A percentile compares a stretch with the other conserved stretches of the same genome.
Conservation (phyloP, 2,113 vertebrate species). For the Tupaia chinensis region DNA sequence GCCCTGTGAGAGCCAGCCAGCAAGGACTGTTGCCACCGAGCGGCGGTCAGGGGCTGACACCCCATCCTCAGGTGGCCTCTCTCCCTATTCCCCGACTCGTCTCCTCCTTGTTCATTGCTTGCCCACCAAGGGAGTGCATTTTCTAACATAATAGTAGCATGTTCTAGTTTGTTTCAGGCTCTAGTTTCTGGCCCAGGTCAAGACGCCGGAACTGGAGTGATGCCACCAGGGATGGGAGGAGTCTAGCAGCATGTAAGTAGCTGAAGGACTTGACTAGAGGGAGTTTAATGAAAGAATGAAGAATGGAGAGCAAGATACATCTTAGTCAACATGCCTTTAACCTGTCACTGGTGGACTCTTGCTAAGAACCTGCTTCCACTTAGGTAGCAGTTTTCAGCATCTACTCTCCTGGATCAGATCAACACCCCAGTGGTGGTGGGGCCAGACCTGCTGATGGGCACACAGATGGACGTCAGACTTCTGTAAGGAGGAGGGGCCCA, state of each 20-base stretch:
- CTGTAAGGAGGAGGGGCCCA: background rate
- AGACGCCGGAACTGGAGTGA: background rate
- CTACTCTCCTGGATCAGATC: background rate
- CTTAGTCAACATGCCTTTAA: background rate
- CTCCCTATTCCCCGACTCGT: background rate
- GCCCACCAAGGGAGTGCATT: background rate
- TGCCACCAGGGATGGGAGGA: background rate
- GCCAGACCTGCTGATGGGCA: background rate
- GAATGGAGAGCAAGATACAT: background rate
- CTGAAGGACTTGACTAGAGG: background rate
- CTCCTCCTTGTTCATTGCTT: background rate
- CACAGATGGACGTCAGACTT: background rate
- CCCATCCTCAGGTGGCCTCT: background rate
- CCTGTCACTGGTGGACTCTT: background rate
- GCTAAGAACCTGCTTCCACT: background rate
- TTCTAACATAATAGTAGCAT: too few relatives aligned
- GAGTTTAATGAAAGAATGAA: background rate
- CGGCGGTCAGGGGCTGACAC: background rate
- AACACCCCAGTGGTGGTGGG: background rate
- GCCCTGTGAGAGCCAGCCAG: background rate
- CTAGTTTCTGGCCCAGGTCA: background rate
- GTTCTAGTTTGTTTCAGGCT: too few relatives aligned
- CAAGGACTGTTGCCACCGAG: background rate
- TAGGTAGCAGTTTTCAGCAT: background rate
- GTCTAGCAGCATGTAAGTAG: background rate